These are phyloP conservation scores for Dinoponera quadriceps DNA, from an alignment of 1,140 invertebrate genomes.

Conservation along the genomic window DNA sequence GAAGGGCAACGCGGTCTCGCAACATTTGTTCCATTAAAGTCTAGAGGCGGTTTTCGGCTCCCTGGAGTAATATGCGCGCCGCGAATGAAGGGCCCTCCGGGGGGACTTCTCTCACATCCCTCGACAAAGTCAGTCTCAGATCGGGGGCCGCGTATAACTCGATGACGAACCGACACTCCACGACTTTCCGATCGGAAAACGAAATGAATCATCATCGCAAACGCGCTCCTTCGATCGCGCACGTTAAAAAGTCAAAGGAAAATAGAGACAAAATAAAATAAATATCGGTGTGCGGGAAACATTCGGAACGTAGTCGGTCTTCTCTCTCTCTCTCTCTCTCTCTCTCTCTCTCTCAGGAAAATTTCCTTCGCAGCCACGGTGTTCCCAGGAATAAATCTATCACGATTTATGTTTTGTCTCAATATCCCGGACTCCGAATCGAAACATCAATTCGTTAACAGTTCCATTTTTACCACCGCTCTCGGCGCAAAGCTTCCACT, in stretches of 20 bases:
- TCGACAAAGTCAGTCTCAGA: conserved; percentile 73
- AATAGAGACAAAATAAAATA: neutral
- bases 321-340: no score
- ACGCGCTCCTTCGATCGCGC: neutral
- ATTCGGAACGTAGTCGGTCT: neutral
- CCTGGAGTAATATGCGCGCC: conserved; percentile 74
- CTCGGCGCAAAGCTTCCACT: no score
- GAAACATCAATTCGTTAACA: no score
- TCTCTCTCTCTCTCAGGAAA: no score
- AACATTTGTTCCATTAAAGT: conserved; percentile 83
- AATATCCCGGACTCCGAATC: no score
- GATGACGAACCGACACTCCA: conserved; percentile 25
- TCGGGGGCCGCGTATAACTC: conserved; percentile 36
- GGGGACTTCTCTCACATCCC: conserved; percentile 62
- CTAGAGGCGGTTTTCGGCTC: conserved; percentile 68
- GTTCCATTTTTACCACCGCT: no score
- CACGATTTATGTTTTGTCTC: no score
- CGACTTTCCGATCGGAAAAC: neutral
- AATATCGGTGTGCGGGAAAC: neutral
- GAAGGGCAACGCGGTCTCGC: conserved; percentile 65
- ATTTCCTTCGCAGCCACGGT: no score
- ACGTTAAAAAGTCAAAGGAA: conserved; percentile 16
- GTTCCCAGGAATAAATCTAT: no score
- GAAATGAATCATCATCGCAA: conserved; percentile 65
- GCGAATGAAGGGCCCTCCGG: conserved; percentile 62